Base-by-base conservation (phyloP, 1,140 invertebrate genomes). In the Campoletis sonorensis region DNA sequence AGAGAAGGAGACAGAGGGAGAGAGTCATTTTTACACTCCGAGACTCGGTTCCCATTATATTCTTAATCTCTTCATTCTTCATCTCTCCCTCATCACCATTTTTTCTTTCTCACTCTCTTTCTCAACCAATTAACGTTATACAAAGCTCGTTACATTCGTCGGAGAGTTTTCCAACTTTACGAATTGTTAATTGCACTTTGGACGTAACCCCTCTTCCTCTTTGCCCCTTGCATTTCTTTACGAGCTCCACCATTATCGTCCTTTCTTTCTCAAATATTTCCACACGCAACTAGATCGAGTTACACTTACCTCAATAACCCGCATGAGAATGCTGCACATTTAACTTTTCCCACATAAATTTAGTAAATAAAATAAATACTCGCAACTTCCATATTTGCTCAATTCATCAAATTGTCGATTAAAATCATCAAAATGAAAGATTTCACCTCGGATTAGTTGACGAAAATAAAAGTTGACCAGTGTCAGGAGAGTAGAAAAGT, bases 181-280 rank as follows among this genome's bases (percentile, higher is more conserved):
- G 51, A 54, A 54, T 54, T 54, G 51, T 54, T 54, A 54, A 54
- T 54, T 54, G 51, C 18, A n/a, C 51, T n/a, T 18, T 54, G 16
- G 51, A 54, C 18, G 40, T 45, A 45, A 45, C 40, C 11, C 40
- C 40, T 8, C 40, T 45, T 45, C 40, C 40, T 45, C 40, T 45
- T 45, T 45, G 11, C n/a, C n/a, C 51, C 51, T 11, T n/a, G 51
- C 2, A 7, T 1, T 54, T n/a, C 18, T 54, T 54, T 5, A n/a
- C n/a, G 49, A 54, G 51, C 51, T 18, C 51, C 18, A 54, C 18
- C 51, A 54, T 54, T 54, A 54, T 54, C 51, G n/a, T n/a, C 18
- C 18, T 54, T 54, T 54, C 51, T 54, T 54, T 54, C 51, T 54
- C 51, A 54, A 54, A 54, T 54, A 54, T 54, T 54, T 54, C 51